Percentiles rank a stretch among this genome's conserved stretches.
phyloP scores from a whole-genome alignment of 2,113 vertebrate species.

The Chaetodon auriga region DNA sequence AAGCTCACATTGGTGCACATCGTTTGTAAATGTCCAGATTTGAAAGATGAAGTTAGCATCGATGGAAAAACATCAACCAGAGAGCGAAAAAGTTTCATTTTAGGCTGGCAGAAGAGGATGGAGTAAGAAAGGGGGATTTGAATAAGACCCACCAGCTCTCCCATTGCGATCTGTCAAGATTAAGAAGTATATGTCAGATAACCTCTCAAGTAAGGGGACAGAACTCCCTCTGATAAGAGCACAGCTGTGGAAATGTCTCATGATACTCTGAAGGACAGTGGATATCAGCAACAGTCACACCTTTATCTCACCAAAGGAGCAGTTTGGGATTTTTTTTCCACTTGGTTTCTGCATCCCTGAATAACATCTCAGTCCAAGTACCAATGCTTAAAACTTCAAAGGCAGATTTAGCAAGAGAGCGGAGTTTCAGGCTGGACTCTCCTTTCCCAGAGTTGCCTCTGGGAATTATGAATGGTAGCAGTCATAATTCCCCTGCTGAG shows the following conservation, averaged over 20 bases:
- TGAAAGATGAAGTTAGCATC: slow-evolving; percentile 33
- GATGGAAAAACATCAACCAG: slow-evolving; percentile 46
- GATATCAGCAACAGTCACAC: slow-evolving; percentile 32
- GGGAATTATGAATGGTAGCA: no score
- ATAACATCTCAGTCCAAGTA: slow-evolving; percentile 21
- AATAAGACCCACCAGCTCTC: slow-evolving; percentile 45
- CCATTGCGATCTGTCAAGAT: slow-evolving; percentile 49
- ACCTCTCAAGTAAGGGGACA: slow-evolving; percentile 42
- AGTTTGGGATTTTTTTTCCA: slow-evolving; percentile 33
- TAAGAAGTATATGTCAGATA: slow-evolving; percentile 58
- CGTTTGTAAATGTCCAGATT: slow-evolving; percentile 25
- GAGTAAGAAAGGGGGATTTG: slow-evolving; percentile 35
- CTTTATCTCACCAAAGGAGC: slow-evolving; percentile 51
- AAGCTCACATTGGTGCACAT: not conserved
- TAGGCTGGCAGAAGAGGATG: slow-evolving; percentile 1
- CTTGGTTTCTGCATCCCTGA: slow-evolving; percentile 18
- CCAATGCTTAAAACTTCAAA: slow-evolving; percentile 31
- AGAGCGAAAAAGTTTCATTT: slow-evolving; percentile 31
- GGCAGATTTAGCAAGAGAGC: not conserved
- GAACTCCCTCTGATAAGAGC: slow-evolving; percentile 53
- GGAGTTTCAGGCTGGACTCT: slow-evolving; percentile 6
- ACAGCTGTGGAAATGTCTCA: slow-evolving; percentile 50
- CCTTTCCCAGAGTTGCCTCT: not conserved
- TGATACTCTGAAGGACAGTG: slow-evolving; percentile 52
- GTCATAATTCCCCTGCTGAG: not conserved